Conservation (phyloP, 2,797 vertebrate species). For the Micromesistius poutassou region DNA sequence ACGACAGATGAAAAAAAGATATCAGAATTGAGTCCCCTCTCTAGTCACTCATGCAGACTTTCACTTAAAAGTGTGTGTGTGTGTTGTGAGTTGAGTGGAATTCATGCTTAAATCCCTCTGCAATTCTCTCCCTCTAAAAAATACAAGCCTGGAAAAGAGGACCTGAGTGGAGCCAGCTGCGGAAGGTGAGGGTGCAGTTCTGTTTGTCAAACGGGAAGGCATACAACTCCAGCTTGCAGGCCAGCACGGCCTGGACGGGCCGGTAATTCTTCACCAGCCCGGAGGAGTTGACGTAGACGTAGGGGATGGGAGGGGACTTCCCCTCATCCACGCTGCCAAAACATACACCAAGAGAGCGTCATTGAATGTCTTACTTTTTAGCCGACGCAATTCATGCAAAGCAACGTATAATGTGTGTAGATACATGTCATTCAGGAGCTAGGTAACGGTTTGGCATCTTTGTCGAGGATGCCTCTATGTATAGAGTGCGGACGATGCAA, state of each 20-base stretch:
- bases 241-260: slow-evolving; percentile 81
- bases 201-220: slow-evolving; percentile 87
- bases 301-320: slow-evolving; percentile 74
- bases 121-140: neutral
- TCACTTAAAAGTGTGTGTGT: no score
- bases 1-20: neutral
- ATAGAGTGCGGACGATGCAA: neutral
- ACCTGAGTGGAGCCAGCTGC: slow-evolving; percentile 86
- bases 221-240: slow-evolving; percentile 80
- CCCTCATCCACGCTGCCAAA: slow-evolving; percentile 73
- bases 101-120: neutral
- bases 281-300: slow-evolving; percentile 84
- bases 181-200: slow-evolving; percentile 86
- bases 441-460: neutral
- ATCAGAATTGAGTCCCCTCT: neutral
- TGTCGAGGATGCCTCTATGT: neutral
- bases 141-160: slow-evolving; percentile 11
- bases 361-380: neutral
- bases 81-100: no score
- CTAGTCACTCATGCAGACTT: no score
- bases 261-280: slow-evolving; percentile 80
- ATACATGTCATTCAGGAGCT: neutral
- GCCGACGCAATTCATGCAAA: neutral
- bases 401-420: neutral
- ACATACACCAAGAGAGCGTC: slow-evolving; percentile 19